Evolutionary conservation across 1,140 invertebrate genomes (phyloP).

Genomic region (Sycobia sp.): DNA sequence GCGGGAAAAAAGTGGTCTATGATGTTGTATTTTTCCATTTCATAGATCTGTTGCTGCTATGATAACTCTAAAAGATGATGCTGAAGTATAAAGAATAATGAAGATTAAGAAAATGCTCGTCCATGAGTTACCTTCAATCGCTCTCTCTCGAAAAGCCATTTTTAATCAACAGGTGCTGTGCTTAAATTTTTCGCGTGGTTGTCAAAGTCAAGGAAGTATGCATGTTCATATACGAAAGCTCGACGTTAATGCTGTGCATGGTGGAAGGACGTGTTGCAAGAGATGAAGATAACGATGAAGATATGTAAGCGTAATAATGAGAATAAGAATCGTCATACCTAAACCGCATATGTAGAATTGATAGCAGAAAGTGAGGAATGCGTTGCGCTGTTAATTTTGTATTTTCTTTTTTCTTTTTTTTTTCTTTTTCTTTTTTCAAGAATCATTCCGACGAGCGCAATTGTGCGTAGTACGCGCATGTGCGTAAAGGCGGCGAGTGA

Average conservation of each 20-base stretch:
- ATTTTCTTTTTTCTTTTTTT: no score
- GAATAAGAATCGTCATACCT: neutral
- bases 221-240: neutral
- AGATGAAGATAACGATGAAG: neutral
- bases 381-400: conserved; percentile 7
- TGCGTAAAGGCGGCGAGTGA: neutral
- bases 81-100: neutral
- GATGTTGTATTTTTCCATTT: neutral
- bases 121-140: conserved; percentile 25
- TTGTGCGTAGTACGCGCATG: conserved; percentile 3
- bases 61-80: conserved; percentile 1
- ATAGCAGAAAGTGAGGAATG: neutral
- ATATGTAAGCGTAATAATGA: neutral
- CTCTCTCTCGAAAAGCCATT: conserved; percentile 29
- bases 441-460: conserved; percentile 27
- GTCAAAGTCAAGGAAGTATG: conserved; percentile 16
- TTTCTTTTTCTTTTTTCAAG: conserved; percentile 16
- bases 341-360: neutral
- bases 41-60: conserved; percentile 13
- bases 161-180: conserved; percentile 34
- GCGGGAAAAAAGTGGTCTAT: neutral
- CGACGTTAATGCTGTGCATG: neutral
- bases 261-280: conserved; percentile 1
- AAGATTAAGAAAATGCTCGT: neutral
- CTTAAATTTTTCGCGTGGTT: conserved; percentile 22